A percentile compares a stretch with the other conserved stretches of the same genome.
Conservation (phyloP, 2,113 vertebrate genomes). For the Hipposideros armiger region DNA sequence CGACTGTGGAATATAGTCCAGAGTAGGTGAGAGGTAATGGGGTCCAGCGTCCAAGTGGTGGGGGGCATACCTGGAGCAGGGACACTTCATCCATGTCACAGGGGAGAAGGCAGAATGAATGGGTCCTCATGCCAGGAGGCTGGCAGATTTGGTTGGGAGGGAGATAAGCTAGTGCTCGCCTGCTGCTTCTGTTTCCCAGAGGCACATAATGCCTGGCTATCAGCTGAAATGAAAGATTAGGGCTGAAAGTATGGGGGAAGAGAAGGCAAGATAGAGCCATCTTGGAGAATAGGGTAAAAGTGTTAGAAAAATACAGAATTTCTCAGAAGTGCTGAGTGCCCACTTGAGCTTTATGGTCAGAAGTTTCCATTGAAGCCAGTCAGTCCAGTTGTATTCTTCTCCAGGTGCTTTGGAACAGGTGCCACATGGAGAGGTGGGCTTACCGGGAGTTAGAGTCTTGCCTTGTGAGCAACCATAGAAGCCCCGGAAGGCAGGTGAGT, state of each 20-base stretch:
- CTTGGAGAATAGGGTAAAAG: background rate
- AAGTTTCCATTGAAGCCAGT: background rate
- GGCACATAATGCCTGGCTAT: background rate
- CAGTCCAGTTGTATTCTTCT: background rate
- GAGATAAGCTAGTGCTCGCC: background rate
- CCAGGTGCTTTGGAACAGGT: background rate
- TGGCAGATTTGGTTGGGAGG: background rate
- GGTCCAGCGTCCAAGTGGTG: background rate
- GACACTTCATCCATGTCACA: background rate
- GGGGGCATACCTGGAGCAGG: background rate
- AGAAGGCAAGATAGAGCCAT: background rate
- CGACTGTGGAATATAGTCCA: background rate
- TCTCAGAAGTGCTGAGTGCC: background rate
- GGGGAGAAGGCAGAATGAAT: background rate
- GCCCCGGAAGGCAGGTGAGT: background rate
- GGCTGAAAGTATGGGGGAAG: background rate
- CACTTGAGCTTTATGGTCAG: background rate
- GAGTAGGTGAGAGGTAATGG: background rate
- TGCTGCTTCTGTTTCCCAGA: background rate
- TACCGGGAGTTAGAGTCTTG: background rate
- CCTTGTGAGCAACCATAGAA: background rate
- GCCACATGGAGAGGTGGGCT: background rate
- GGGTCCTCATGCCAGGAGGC: background rate
- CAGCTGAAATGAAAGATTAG: background rate
- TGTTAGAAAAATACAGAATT: constrained; percentile 32